Conservation (phyloP, 2,888 invertebrate species). For the Tribolium freemani region DNA sequence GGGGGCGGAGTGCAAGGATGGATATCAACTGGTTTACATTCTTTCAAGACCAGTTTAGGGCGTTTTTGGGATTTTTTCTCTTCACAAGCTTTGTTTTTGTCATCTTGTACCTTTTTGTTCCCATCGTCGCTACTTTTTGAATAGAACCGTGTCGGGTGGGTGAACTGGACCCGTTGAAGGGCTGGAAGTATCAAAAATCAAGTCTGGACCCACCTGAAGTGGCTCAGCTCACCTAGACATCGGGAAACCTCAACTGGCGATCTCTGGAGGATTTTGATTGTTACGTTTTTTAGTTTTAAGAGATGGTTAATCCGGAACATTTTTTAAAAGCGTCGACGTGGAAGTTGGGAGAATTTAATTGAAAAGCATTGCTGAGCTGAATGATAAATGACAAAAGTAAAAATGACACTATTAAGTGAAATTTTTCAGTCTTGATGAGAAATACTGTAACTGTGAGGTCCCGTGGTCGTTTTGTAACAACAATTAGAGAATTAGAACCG, state of each 20-base stretch:
- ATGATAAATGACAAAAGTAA: constrained; percentile 7
- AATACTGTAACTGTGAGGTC: constrained; percentile 18
- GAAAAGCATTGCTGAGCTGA: constrained; percentile 10
- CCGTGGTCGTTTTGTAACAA: background rate
- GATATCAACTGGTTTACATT: constrained; percentile 37
- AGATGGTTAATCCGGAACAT: constrained; percentile 31
- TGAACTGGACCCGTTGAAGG: constrained; percentile 9
- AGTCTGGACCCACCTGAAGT: background rate
- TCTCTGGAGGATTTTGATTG: constrained; percentile 7
- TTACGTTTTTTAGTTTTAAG: constrained; percentile 18
- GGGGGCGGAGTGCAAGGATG: constrained; percentile 30
- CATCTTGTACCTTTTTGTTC: constrained; percentile 54
- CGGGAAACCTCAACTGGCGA: constrained; percentile 8
- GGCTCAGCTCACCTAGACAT: constrained; percentile 10
- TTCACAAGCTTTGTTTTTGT: constrained; percentile 24
- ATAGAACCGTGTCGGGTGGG: constrained; percentile 12
- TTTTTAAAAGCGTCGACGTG: background rate
- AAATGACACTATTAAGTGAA: constrained; percentile 21
- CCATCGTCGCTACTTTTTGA: constrained; percentile 44
- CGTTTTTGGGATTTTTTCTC: constrained; percentile 12
- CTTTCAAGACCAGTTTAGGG: constrained; percentile 27
- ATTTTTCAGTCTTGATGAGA: constrained; percentile 8
- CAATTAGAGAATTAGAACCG: background rate
- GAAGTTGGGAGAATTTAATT: constrained; percentile 2
- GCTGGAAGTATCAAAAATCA: background rate